phyloP scores from a whole-genome alignment of 2,888 invertebrate genomes.

The Andrena flavipes region DNA sequence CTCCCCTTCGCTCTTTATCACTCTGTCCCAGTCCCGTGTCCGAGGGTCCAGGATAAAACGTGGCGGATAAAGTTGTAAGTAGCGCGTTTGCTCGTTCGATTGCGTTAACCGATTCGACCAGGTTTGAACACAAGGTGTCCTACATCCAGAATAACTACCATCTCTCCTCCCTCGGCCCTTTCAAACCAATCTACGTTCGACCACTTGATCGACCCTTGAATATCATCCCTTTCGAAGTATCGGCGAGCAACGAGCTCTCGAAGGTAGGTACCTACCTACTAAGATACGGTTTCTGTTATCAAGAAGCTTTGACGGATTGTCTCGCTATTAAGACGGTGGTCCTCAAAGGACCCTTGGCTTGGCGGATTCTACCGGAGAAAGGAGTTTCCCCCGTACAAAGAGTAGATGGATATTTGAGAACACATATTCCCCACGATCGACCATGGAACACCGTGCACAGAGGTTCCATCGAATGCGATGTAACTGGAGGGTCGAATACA shows the following conservation, averaged over 20 bases:
- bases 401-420: background rate
- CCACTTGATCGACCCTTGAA: constrained; percentile 55
- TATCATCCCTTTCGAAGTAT: constrained; percentile 44
- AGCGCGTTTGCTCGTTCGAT: constrained; percentile 78
- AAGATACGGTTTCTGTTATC: constrained; percentile 21
- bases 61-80: constrained; percentile 74
- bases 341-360: constrained; percentile 10
- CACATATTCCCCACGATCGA: constrained; percentile 7
- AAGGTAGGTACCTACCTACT: no score
- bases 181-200: constrained; percentile 36
- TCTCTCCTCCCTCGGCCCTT: constrained; percentile 3
- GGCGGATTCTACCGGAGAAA: constrained; percentile 26
- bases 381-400: background rate
- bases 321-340: constrained; percentile 45
- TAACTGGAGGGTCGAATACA: constrained; percentile 7
- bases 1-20: background rate
- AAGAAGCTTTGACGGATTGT: constrained; percentile 57
- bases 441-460: constrained; percentile 1
- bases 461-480: background rate
- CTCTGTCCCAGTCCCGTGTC: constrained; percentile 13
- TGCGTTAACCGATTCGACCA: constrained; percentile 75
- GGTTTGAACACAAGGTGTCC: constrained; percentile 63
- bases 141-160: constrained; percentile 29
- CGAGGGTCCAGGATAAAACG: constrained; percentile 49
- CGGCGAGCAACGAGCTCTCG: background rate